Evolutionary conservation across 92 coral and sea anemone species (phyloP).

Genomic region (Isaurus tuberculatus): DNA sequence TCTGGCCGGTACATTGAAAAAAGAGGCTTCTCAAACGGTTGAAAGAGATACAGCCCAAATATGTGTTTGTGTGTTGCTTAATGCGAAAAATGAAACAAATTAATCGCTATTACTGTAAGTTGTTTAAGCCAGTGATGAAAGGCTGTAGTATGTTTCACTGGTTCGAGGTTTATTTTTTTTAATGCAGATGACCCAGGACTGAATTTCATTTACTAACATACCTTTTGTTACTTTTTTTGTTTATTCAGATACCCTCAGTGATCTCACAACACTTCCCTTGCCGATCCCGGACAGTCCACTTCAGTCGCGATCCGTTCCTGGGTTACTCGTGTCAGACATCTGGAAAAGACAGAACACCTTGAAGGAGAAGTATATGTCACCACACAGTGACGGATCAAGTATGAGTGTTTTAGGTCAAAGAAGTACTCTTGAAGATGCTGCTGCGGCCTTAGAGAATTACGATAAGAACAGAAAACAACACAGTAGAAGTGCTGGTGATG

Average conservation of each 20-base stretch:
- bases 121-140: too few species aligned
- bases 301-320: conserved; percentile 88
- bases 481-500: conserved; percentile 59
- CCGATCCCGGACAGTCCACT: conserved; percentile 84
- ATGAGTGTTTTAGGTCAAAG: conserved; percentile 73
- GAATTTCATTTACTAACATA: too few species aligned
- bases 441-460: conserved; percentile 75
- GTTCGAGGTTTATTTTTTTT: too few species aligned
- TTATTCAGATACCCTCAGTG: conserved; percentile 74
- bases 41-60: too few species aligned
- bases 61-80: too few species aligned
- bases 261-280: conserved; percentile 77
- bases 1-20: too few species aligned
- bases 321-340: conserved; percentile 77
- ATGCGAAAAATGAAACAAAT: too few species aligned
- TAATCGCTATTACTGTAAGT: too few species aligned
- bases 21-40: too few species aligned
- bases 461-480: conserved; percentile 62
- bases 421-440: conserved; percentile 76
- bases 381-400: conserved; percentile 90
- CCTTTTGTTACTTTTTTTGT: too few species aligned
- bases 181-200: too few species aligned
- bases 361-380: conserved; percentile 63
- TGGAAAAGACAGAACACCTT: conserved; percentile 65
- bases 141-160: too few species aligned